Evolutionary conservation across 2,888 invertebrate genomes (phyloP).

Genomic region (Synanthedon andrenaeformis): DNA sequence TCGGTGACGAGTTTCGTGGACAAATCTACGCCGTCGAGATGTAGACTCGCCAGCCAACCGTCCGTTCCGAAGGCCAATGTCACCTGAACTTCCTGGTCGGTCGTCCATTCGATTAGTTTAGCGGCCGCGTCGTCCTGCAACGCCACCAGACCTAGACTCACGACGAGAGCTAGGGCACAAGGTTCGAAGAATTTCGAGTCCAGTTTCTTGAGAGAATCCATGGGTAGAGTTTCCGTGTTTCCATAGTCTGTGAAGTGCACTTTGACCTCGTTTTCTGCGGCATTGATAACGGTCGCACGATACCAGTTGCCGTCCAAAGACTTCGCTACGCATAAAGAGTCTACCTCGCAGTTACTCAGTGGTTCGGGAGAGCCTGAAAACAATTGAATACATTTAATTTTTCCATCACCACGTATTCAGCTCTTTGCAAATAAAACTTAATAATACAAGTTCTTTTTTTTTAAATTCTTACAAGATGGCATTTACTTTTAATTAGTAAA

Average conservation of each 20-base stretch:
- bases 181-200: slow-evolving; percentile 58
- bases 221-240: slow-evolving; percentile 70
- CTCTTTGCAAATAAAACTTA: background rate
- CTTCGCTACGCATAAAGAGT: slow-evolving; percentile 72
- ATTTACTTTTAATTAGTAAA: no score
- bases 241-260: slow-evolving; percentile 80
- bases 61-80: slow-evolving; percentile 62
- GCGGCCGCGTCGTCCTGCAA: slow-evolving; percentile 43
- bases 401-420: no score
- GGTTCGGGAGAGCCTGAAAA: slow-evolving; percentile 42
- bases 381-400: slow-evolving; percentile 1
- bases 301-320: slow-evolving; percentile 79
- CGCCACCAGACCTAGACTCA: slow-evolving; percentile 45
- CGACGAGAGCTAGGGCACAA: slow-evolving; percentile 44
- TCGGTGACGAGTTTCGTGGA: slow-evolving; percentile 58
- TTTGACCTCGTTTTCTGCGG: slow-evolving; percentile 48
- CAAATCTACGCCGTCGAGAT: slow-evolving; percentile 60
- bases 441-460: background rate
- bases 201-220: slow-evolving; percentile 52
- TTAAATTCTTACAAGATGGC: no score
- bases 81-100: slow-evolving; percentile 65
- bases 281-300: slow-evolving; percentile 67
- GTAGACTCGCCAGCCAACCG: slow-evolving; percentile 69
- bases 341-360: slow-evolving; percentile 53
- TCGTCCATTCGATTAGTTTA: slow-evolving; percentile 48